Evolutionary conservation across 2,888 invertebrate genomes (phyloP).

Genomic region (Lydus trimaculatus): DNA sequence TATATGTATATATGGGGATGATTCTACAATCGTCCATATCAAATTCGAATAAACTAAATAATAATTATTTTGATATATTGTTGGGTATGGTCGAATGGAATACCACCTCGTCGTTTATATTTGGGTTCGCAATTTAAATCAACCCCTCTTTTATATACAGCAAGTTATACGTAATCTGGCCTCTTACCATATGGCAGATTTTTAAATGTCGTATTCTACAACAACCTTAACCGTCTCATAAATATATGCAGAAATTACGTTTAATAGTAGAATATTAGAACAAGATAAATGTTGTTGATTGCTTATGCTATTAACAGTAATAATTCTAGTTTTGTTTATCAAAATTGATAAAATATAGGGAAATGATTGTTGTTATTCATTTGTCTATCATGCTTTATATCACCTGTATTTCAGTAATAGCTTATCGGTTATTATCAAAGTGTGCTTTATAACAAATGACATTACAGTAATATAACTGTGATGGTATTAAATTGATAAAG

Average conservation of each 20-base stretch:
- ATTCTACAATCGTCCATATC: conserved; percentile 15
- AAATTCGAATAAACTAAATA: background rate
- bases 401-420: background rate
- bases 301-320: background rate
- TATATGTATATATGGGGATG: conserved; percentile 20
- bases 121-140: conserved; percentile 54
- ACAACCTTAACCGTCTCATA: no score
- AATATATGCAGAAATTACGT: background rate
- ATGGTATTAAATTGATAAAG: background rate
- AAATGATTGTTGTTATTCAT: background rate
- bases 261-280: background rate
- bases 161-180: conserved; percentile 24
- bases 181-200: conserved; percentile 30
- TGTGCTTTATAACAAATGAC: background rate
- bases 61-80: background rate
- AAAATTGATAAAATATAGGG: background rate
- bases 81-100: conserved; percentile 44
- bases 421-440: conserved; percentile 1
- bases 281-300: background rate
- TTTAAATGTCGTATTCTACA: conserved; percentile 8
- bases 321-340: background rate
- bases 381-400: background rate
- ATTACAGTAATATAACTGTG: background rate
- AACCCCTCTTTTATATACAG: conserved; percentile 31
- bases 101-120: conserved; percentile 56